Conservation (phyloP, 2,113 vertebrate genomes). For the Ranitomeya variabilis region DNA sequence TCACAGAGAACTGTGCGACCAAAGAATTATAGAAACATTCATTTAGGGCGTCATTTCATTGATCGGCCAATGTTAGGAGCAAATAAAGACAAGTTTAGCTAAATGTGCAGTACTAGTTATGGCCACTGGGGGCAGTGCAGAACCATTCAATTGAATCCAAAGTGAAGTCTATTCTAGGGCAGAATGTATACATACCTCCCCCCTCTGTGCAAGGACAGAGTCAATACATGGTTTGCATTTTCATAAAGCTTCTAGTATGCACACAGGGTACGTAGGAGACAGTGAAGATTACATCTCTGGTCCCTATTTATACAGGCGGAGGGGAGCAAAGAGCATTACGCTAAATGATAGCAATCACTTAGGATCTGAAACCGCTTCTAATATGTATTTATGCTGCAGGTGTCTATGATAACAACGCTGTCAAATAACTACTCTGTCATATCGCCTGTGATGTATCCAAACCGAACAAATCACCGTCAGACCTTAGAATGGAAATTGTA, state of each 20-base stretch:
- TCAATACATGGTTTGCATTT: background rate
- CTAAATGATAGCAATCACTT: slow-evolving; percentile 34
- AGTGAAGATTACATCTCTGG: too few species aligned
- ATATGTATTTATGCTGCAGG: slow-evolving; percentile 51
- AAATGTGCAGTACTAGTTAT: background rate
- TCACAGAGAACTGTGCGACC: background rate
- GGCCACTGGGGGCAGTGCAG: background rate
- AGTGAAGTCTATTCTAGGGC: background rate
- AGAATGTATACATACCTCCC: background rate
- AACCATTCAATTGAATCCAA: background rate
- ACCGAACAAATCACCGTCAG: background rate
- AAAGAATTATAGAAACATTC: background rate
- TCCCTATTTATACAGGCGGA: background rate
- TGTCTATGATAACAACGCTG: slow-evolving; percentile 36
- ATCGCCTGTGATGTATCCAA: slow-evolving; percentile 12
- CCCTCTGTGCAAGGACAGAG: background rate
- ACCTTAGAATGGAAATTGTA: slow-evolving; percentile 4
- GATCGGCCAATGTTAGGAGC: background rate
- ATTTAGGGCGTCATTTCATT: background rate
- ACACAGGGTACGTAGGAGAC: background rate
- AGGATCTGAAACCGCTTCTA: slow-evolving; percentile 8
- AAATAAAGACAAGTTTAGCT: too few species aligned
- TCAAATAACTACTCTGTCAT: slow-evolving; percentile 45
- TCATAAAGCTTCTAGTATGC: background rate
- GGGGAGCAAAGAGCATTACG: slow-evolving; percentile 26